Percentiles rank a stretch among this genome's conserved stretches.
Conservation (phyloP, 2,113 vertebrate genomes). For the Anarrhichthys ocellatus region DNA sequence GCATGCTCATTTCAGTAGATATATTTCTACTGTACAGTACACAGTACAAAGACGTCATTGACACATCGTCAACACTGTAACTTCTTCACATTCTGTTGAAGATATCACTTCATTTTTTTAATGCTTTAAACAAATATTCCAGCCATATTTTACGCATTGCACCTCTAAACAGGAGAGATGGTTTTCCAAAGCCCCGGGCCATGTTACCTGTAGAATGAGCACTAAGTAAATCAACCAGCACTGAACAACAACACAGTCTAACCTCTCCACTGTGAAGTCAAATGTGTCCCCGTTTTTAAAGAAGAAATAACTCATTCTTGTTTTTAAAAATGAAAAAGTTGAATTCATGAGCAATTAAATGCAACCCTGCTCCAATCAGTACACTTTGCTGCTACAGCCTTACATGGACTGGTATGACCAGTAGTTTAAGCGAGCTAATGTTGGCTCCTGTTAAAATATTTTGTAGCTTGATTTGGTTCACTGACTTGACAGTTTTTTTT, state of each 20-base stretch:
- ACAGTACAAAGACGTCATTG: neutral
- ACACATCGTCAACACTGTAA: neutral
- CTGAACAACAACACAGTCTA: conserved; percentile 6
- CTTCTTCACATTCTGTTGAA: neutral
- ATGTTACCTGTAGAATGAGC: neutral
- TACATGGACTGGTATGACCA: neutral
- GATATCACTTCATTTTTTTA: neutral
- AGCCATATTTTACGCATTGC: neutral
- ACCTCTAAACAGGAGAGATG: neutral
- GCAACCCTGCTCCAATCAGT: neutral
- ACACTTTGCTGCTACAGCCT: neutral
- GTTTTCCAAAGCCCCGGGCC: conserved; percentile 12
- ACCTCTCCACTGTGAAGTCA: neutral
- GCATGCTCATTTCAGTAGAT: too few relatives aligned
- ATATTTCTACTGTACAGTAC: too few relatives aligned
- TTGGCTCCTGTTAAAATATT: neutral
- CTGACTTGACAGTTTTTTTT: neutral
- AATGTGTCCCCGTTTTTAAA: neutral
- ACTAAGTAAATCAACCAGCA: conserved; percentile 30
- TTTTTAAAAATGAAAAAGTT: neutral
- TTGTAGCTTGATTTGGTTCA: neutral
- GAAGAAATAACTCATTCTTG: neutral
- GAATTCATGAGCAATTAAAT: neutral
- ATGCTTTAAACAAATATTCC: neutral
- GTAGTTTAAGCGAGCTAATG: neutral